Percentiles rank a stretch among this genome's conserved stretches.
phyloP scores from a whole-genome alignment of 2,113 vertebrate genomes.

The Pollimyrus isidori region DNA sequence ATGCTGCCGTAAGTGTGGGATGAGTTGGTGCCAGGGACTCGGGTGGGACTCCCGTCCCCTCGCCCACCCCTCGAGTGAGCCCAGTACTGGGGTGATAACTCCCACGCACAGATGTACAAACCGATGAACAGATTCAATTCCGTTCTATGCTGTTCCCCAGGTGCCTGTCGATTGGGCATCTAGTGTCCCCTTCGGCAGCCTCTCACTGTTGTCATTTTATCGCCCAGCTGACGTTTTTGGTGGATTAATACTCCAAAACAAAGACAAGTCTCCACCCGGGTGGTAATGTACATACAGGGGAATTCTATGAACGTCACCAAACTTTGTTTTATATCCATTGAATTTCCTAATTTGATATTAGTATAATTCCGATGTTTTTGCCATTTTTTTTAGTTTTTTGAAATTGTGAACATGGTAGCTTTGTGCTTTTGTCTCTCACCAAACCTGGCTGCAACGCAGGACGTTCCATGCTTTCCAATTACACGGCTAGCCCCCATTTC shows the following conservation, averaged over 20 bases:
- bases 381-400: background rate
- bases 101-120: background rate
- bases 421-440: background rate
- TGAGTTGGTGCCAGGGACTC: constrained; percentile 29
- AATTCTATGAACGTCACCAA: background rate
- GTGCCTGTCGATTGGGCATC: background rate
- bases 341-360: background rate
- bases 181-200: background rate
- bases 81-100: background rate
- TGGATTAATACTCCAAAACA: background rate
- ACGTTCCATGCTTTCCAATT: background rate
- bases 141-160: background rate
- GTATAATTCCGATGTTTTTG: background rate
- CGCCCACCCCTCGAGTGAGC: background rate
- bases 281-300: background rate
- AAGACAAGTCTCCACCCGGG: background rate
- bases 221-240: background rate
- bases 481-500: background rate
- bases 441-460: background rate
- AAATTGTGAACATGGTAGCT: background rate
- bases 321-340: background rate
- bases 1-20: constrained; percentile 19
- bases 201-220: background rate
- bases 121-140: background rate
- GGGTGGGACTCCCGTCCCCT: constrained; percentile 5